Evolutionary conservation across 2,113 vertebrate species (phyloP), one percentile per base, ranked within the genome.

Genomic region (Odocoileus hemionus): DNA sequence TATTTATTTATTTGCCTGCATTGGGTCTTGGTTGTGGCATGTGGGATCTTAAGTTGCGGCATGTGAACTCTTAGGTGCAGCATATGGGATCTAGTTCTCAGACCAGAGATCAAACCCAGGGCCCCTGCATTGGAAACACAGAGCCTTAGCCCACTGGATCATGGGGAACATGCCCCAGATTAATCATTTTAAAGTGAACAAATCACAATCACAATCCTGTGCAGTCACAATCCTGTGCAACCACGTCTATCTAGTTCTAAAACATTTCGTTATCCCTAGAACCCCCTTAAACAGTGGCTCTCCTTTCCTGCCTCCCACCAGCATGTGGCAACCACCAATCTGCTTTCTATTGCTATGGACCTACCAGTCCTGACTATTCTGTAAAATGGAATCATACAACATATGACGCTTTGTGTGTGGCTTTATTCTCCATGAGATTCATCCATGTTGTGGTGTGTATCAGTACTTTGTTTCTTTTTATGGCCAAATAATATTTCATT

Each of bases 171-270:
- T 79, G 8, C 16, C 45, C 78, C 47, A 96, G 91, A 83, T 87
- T 45, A 61, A 45, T 86, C 39, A 88, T 89, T 79, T 95, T 85
- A 70, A 92, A 92, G 64, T 4, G 33, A 95, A 83, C 57, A 78
- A 86, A 80, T 70, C 25, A 60, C 57, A 91, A 5, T 4, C 47
- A 83, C 76, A 86, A 67, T 19, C 33, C n/a, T 64, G 58, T 90
- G 54, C 36, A 61, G 52, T 61, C 16, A 90, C 47, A 82, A 6
- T 93, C 3, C 52, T 86, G 47, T 43, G 21, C 36, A 86, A 67
- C 26, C 30, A 8, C 36, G 8, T 86, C 57, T 70, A 17, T 80
- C 45, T 55, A 61, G 12, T 50, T 86, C 74, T 26, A n/a, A 82
- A 87, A 86, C 36, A 64, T 78, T 90, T 57, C 7, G 43, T n/a